Evolutionary conservation across 2,797 vertebrate genomes (phyloP).

Genomic region (Fistularia commersonii): DNA sequence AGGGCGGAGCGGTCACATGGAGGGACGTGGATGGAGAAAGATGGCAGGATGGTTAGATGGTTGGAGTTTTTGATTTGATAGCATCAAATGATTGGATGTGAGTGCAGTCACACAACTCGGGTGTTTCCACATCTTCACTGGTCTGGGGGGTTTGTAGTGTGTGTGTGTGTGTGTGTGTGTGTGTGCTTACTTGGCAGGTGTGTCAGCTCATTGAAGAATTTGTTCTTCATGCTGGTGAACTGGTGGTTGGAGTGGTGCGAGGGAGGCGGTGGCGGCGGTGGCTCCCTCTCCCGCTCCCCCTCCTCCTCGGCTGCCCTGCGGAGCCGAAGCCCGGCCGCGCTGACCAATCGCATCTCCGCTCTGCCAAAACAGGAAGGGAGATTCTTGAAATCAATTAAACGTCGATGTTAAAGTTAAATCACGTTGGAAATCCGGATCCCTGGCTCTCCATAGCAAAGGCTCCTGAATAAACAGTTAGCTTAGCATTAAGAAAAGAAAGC

Average conservation of each 20-base stretch:
- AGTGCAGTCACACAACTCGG: too few species aligned
- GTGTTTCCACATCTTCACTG: too few species aligned
- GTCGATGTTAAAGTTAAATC: too few species aligned
- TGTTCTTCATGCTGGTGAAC: slow-evolving; percentile 78
- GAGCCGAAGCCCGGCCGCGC: slow-evolving; percentile 32
- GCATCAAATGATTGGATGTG: neutral
- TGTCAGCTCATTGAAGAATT: slow-evolving; percentile 82
- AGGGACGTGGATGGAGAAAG: slow-evolving; percentile 16
- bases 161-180: neutral
- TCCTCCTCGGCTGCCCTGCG: slow-evolving; percentile 64
- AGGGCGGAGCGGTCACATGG: slow-evolving; percentile 30
- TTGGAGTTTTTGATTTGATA: neutral
- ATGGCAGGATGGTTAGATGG: slow-evolving; percentile 1
- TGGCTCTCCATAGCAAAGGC: too few species aligned
- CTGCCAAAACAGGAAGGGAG: slow-evolving; percentile 14
- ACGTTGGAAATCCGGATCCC: too few species aligned
- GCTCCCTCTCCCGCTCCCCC: slow-evolving; percentile 24
- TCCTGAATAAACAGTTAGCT: too few species aligned
- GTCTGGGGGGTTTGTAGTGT: neutral
- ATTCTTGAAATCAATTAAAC: too few species aligned
- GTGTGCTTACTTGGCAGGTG: slow-evolving; percentile 78
- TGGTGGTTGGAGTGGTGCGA: slow-evolving; percentile 74
- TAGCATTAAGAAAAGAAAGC: too few species aligned
- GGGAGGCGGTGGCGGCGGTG: slow-evolving; percentile 28
- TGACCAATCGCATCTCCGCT: slow-evolving; percentile 64